Base-by-base conservation (phyloP, 2,797 vertebrate genomes). In the Falco naumanni region DNA sequence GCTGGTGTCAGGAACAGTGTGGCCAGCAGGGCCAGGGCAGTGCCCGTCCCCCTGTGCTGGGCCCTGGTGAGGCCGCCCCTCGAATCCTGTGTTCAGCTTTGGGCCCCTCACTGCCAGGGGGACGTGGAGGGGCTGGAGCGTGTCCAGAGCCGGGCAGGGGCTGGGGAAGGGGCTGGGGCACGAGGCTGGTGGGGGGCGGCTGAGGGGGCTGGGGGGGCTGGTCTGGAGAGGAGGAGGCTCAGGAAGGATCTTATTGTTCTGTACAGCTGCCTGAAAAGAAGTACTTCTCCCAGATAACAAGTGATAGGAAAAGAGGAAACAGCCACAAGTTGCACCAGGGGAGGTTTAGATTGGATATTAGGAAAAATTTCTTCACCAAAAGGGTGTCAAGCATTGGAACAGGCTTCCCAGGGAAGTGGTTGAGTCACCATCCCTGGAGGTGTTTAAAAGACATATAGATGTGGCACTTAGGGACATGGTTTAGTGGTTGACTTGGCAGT, bases 161-260 rank as follows among this genome's bases (percentile, higher is more conserved):
- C 26, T 90, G 63, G 26, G 34, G 59, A 39, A 47, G 18, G 9
- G 20, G 17, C 61, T 82, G 26, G 61, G 54, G 24, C 4, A 79
- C 13, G 20, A 29, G 11, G 12, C 43, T 21, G 6, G 13, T 10
- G 31, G 5, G 48, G 48, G 82, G 26, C 0, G 0, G 15, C 57
- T 63, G 70, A 39, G 26, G 10, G 45, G 69, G 4, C 20, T 65
- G 54, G 19, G 7, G 4, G 6, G 10, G 16, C 29, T 76, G 64
- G 34, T 1, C 45, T 76, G 54, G 24, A 90, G 63, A 64, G 66
- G 28, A 76, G 13, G 6, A 83, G 26, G 15, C 54, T 64, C 1
- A 28, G 6, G 28, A 7, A 37, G 20, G 33, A 43, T 39, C 16
- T 74, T 25, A 6, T 45, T 0, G 0, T 28, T 47, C 33, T 50